Percentiles rank a stretch among this genome's conserved stretches.
Conservation (phyloP, 2,797 vertebrate genomes). For the Threskiornis aethiopicus region DNA sequence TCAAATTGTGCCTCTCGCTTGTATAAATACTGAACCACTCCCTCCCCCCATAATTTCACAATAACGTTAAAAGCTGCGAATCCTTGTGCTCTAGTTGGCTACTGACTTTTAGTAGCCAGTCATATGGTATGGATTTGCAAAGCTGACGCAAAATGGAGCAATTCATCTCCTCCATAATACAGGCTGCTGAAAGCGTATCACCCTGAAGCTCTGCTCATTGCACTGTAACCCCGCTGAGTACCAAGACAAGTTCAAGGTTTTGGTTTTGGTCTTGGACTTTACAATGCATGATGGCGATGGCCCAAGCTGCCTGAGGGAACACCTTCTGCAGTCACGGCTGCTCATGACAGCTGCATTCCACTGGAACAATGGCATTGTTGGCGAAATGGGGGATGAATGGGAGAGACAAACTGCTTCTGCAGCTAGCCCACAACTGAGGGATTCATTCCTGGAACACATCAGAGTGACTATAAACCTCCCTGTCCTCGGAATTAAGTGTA, state of each 20-base stretch:
- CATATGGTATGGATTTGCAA: conserved; percentile 65
- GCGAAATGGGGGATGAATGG: conserved; percentile 30
- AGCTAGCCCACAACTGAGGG: conserved; percentile 53
- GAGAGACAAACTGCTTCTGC: conserved; percentile 59
- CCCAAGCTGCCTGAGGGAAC: conserved; percentile 42
- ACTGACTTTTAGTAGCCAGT: conserved; percentile 49
- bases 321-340: conserved; percentile 47
- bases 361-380: conserved; percentile 64
- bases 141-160: conserved; percentile 64
- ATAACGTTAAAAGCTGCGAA: background rate
- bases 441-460: conserved; percentile 54
- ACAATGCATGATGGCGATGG: conserved; percentile 25
- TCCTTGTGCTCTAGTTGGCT: background rate
- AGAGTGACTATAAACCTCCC: conserved; percentile 35
- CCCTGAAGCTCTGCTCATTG: conserved; percentile 48
- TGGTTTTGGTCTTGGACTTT: conserved; percentile 54
- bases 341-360: conserved; percentile 57
- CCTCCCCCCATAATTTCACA: background rate
- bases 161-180: conserved; percentile 38
- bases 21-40: background rate
- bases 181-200: conserved; percentile 58
- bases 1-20: background rate
- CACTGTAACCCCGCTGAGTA: conserved; percentile 34
- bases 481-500: background rate
- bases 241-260: conserved; percentile 51